A percentile compares a stretch with the other conserved stretches of the same genome.
Evolutionary conservation across 2,113 vertebrate genomes (phyloP).

Genomic region (Tragelaphus scriptus): DNA sequence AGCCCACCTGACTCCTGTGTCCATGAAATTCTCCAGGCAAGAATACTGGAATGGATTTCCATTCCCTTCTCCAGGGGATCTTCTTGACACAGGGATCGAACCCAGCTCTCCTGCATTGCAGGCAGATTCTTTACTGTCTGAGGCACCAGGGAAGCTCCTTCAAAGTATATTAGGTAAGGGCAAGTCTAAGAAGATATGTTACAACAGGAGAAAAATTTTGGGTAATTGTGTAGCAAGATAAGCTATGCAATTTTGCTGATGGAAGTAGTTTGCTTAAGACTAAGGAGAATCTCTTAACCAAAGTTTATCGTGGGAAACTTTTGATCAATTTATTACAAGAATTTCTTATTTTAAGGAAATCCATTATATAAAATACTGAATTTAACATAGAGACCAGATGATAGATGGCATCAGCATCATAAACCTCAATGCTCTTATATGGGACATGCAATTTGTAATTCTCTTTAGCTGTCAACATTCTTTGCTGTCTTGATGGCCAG

Average conservation of each 20-base stretch:
- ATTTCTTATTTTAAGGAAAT: conserved; percentile 11
- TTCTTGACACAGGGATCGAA: neutral
- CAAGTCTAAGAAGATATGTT: neutral
- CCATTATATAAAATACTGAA: neutral
- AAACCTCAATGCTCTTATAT: neutral
- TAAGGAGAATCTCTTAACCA: neutral
- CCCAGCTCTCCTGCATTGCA: neutral
- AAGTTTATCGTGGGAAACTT: neutral
- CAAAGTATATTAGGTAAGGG: neutral
- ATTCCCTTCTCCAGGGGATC: neutral
- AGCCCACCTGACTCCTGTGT: neutral
- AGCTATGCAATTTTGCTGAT: neutral
- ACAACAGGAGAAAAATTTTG: neutral
- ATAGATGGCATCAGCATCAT: neutral
- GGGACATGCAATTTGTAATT: neutral
- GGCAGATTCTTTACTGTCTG: neutral
- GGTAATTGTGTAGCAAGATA: neutral
- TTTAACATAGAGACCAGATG: neutral
- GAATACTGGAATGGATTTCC: neutral
- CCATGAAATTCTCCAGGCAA: neutral
- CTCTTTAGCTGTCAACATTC: neutral
- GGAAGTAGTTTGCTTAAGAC: neutral
- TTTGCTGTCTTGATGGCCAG: neutral
- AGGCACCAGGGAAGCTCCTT: neutral
- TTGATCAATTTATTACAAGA: neutral